Percentiles rank a stretch among this genome's conserved stretches.
phyloP scores from a whole-genome alignment of 2,888 invertebrate genomes.

The Tenodera sinensis region DNA sequence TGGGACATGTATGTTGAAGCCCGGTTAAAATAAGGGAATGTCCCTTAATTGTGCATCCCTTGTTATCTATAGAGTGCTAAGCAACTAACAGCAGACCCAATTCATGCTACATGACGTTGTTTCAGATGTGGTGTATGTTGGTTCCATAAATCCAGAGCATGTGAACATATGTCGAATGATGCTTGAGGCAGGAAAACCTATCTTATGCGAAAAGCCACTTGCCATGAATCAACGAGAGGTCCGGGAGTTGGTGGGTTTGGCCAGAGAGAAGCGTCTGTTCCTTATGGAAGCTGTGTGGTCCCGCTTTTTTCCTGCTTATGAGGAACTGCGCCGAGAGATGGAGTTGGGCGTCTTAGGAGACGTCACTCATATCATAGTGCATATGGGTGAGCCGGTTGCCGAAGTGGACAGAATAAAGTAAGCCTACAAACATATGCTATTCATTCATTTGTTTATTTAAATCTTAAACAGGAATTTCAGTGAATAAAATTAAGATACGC shows the following conservation, averaged over 20 bases:
- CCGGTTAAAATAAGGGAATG: too few species aligned
- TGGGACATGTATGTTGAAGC: too few species aligned
- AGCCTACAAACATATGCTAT: too few species aligned
- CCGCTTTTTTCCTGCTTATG: conserved; percentile 75
- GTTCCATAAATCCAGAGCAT: conserved; percentile 72
- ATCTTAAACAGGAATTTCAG: too few species aligned
- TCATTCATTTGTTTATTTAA: too few species aligned
- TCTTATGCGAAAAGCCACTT: conserved; percentile 88
- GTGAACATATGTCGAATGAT: conserved; percentile 65
- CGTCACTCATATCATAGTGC: conserved; percentile 61
- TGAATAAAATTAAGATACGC: too few species aligned
- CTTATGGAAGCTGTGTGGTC: conserved; percentile 90
- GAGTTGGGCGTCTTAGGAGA: conserved; percentile 66
- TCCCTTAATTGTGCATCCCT: too few species aligned
- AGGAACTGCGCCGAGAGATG: conserved; percentile 63
- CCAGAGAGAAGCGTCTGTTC: conserved; percentile 68
- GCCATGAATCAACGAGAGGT: conserved; percentile 75
- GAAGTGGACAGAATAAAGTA: conserved; percentile 62
- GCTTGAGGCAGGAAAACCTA: conserved; percentile 77
- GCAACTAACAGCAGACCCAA: too few species aligned
- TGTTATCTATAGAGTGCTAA: too few species aligned
- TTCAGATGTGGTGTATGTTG: conserved; percentile 84
- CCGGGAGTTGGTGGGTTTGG: conserved; percentile 59
- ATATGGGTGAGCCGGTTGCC: conserved; percentile 63
- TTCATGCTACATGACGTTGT: conserved; percentile 21